Conservation (phyloP, 2,888 invertebrate genomes). For the Bellardia pandia region DNA sequence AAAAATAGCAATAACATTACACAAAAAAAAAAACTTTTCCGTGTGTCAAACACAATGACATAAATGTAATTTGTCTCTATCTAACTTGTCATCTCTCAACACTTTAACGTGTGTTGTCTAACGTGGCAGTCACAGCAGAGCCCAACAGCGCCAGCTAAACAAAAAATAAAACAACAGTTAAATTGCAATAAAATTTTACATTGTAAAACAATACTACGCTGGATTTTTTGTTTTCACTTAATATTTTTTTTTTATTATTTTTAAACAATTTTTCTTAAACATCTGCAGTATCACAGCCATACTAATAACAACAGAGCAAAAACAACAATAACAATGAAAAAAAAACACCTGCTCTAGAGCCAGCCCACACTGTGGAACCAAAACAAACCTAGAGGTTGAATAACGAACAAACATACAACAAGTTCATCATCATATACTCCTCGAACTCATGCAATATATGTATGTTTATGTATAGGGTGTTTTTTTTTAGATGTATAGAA, state of each 20-base stretch:
- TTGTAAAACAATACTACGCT: conserved; percentile 47
- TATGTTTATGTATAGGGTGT: not conserved
- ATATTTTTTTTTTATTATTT: not conserved
- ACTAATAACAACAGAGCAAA: conserved; percentile 24
- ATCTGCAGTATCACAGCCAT: conserved; percentile 59
- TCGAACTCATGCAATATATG: not conserved
- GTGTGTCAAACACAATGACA: conserved; percentile 62
- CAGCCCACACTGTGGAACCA: conserved; percentile 51
- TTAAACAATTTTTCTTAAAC: conserved; percentile 51
- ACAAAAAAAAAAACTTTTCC: conserved; percentile 57
- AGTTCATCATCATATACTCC: not conserved
- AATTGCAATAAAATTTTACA: conserved; percentile 56
- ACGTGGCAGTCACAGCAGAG: conserved; percentile 19
- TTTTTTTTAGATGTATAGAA: not conserved
- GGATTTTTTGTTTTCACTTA: conserved; percentile 21
- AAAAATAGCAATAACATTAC: not conserved
- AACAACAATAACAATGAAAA: not conserved
- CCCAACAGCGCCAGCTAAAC: conserved; percentile 31
- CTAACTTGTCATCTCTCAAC: conserved; percentile 59
- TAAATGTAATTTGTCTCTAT: conserved; percentile 66
- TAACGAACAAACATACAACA: conserved; percentile 5
- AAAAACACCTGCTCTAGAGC: conserved; percentile 62
- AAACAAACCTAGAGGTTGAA: conserved; percentile 22
- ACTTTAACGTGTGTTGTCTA: conserved; percentile 47
- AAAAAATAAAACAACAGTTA: conserved; percentile 53